phyloP scores from a whole-genome alignment of 2,113 vertebrate species.

The Proterorhinus semilunaris region DNA sequence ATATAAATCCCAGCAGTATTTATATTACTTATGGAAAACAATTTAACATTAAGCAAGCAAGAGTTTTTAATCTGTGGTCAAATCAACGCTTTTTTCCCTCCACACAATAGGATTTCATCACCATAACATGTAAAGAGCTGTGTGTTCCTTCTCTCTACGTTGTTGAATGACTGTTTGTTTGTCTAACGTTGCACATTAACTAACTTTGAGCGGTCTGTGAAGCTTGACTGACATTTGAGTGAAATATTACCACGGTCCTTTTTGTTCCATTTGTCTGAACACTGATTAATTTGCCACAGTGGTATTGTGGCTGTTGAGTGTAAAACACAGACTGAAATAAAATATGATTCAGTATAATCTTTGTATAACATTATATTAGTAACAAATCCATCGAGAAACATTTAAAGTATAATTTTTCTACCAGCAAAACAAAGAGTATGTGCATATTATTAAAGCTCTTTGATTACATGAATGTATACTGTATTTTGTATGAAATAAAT shows the following conservation, averaged over 20 bases:
- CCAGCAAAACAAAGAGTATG: too few relatives aligned
- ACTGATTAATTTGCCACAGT: neutral
- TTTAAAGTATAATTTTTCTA: too few relatives aligned
- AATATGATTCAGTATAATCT: neutral
- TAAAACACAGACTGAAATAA: neutral
- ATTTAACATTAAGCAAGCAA: neutral
- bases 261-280: conserved; percentile 15
- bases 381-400: neutral
- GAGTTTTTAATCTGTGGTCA: neutral
- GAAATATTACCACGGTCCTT: conserved; percentile 9
- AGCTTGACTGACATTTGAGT: conserved; percentile 23
- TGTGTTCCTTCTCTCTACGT: conserved; percentile 2
- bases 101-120: too few relatives aligned
- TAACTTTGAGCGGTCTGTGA: conserved; percentile 60
- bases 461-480: too few relatives aligned
- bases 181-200: conserved; percentile 74
- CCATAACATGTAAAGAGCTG: neutral
- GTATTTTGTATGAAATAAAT: too few relatives aligned
- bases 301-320: neutral
- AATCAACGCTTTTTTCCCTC: neutral
- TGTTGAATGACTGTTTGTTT: conserved; percentile 63
- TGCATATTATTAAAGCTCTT: too few relatives aligned
- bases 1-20: too few relatives aligned
- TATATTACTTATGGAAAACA: neutral
- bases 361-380: conserved; percentile 3